Evolutionary conservation across 2,888 invertebrate species (phyloP).

Genomic region (Agapetus fuscipes): DNA sequence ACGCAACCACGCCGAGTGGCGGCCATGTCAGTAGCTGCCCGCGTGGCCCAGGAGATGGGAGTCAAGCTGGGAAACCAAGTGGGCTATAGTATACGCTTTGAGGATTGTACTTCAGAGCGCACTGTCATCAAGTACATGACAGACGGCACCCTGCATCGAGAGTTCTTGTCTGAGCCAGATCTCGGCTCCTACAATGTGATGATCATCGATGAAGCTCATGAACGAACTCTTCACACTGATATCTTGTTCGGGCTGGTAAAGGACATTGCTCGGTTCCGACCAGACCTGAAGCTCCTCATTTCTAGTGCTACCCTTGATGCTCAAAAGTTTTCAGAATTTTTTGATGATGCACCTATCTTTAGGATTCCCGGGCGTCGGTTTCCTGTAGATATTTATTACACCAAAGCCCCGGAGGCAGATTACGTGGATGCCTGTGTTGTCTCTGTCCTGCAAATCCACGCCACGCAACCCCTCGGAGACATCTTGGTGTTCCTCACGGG

Average conservation of each 20-base stretch:
- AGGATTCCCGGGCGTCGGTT: constrained; percentile 95
- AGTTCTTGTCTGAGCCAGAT: constrained; percentile 96
- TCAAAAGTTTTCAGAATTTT: constrained; percentile 95
- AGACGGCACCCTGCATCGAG: constrained; percentile 94
- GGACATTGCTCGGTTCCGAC: constrained; percentile 87
- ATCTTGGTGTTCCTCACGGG: constrained; percentile 94
- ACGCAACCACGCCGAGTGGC: constrained; percentile 97
- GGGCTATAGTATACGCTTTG: constrained; percentile 89
- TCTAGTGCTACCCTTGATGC: constrained; percentile 98
- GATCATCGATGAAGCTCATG: constrained; percentile 99
- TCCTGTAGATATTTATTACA: constrained; percentile 98
- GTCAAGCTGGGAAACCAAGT: constrained; percentile 93
- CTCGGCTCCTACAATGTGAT: constrained; percentile 93
- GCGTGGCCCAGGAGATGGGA: constrained; percentile 96
- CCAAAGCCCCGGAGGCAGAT: constrained; percentile 98
- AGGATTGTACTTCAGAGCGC: constrained; percentile 96
- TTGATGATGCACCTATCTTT: constrained; percentile 97
- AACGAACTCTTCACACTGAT: constrained; percentile 95
- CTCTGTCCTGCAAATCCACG: constrained; percentile 94
- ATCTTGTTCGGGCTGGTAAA: constrained; percentile 95
- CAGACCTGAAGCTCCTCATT: constrained; percentile 91
- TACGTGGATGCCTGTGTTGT: constrained; percentile 98
- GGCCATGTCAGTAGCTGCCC: constrained; percentile 98
- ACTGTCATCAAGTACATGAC: constrained; percentile 99
- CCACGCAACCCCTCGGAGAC: constrained; percentile 93